These are phyloP conservation scores for Guaruba guarouba DNA, from an alignment of 2,113 vertebrate species.

Conservation along the genomic window DNA sequence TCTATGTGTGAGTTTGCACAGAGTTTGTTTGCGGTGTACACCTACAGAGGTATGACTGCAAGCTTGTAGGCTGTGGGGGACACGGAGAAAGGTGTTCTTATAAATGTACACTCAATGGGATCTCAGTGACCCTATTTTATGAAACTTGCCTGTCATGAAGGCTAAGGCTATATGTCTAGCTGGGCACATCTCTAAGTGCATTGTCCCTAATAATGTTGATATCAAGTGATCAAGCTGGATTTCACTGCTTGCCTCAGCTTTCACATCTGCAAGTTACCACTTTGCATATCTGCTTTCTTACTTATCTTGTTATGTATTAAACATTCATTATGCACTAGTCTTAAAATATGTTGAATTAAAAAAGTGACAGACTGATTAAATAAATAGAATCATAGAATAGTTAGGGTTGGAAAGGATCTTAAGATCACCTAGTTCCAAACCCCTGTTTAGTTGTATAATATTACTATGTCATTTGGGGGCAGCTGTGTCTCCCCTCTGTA, in stretches of 20 bases:
- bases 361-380: background rate
- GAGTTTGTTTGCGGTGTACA: background rate
- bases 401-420: no score
- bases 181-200: background rate
- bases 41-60: background rate
- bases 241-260: background rate
- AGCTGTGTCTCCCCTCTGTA: background rate
- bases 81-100: background rate
- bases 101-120: background rate
- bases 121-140: background rate
- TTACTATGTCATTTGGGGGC: background rate
- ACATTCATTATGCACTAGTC: background rate
- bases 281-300: background rate
- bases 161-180: background rate
- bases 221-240: background rate
- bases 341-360: background rate
- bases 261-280: background rate
- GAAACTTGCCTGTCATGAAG: background rate
- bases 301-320: background rate
- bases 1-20: background rate
- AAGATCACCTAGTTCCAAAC: no score
- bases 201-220: background rate
- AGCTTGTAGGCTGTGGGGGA: background rate
- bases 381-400: background rate
- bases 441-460: background rate